Percentiles rank a stretch among this genome's conserved stretches.
These are phyloP conservation scores for Anastrepha obliqua DNA, from an alignment of 1,140 invertebrate genomes.

Conservation along the genomic window DNA sequence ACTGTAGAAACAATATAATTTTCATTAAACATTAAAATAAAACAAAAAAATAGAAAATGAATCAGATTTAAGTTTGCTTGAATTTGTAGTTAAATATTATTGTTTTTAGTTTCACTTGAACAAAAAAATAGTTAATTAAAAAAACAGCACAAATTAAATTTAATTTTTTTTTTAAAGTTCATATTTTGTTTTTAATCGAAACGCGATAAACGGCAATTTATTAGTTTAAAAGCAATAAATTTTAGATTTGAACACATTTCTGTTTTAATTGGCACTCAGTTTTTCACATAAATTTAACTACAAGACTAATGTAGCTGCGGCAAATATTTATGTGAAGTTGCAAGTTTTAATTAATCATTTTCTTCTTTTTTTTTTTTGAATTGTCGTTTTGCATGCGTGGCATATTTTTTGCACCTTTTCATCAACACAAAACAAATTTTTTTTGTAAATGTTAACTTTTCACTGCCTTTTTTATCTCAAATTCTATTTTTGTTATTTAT, in stretches of 20 bases:
- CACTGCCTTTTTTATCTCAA: background rate
- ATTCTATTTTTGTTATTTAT: background rate
- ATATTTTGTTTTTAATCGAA: background rate
- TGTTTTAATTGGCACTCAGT: background rate
- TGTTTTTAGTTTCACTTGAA: slow-evolving; percentile 5
- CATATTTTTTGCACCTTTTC: slow-evolving; percentile 23
- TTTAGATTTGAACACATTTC: background rate
- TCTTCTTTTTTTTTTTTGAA: background rate
- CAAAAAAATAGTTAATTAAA: background rate
- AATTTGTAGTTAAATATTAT: background rate
- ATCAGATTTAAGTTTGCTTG: background rate
- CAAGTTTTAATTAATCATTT: background rate
- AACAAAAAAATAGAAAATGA: background rate
- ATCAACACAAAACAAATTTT: background rate
- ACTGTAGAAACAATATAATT: background rate
- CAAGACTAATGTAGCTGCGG: background rate
- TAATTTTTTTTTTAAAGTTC: background rate
- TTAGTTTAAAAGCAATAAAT: background rate
- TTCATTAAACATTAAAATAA: background rate
- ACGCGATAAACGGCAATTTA: no score
- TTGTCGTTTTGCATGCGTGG: slow-evolving; percentile 1
- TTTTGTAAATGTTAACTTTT: background rate
- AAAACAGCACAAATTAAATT: background rate
- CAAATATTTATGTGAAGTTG: background rate
- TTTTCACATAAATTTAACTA: background rate